Evolutionary conservation across 2,888 invertebrate species (phyloP).

Genomic region (Scaptomyza parva): DNA sequence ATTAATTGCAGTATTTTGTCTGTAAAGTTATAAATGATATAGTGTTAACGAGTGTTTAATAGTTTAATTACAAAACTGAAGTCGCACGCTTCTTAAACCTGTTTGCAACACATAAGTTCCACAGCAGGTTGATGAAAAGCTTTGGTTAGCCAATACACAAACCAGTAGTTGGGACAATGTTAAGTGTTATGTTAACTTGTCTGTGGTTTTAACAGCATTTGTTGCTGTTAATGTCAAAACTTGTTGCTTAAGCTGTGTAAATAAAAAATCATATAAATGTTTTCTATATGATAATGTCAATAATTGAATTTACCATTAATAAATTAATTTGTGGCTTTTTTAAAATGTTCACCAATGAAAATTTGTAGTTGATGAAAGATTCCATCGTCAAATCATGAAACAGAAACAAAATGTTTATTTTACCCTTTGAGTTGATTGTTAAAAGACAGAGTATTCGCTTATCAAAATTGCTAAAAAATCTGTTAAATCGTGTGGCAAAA

Average conservation of each 20-base stretch:
- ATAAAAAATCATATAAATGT: too few relatives aligned
- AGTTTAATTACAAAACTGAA: background rate
- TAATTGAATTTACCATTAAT: too few relatives aligned
- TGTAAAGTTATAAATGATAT: background rate
- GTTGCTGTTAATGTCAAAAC: background rate
- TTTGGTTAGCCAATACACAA: conserved; percentile 35
- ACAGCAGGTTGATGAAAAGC: conserved; percentile 37
- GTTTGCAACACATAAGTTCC: conserved; percentile 37
- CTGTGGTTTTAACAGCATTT: background rate
- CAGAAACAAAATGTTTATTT: background rate
- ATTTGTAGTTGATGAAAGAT: too few relatives aligned
- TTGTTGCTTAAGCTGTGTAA: too few relatives aligned
- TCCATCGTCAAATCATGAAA: background rate
- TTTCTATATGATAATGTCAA: too few relatives aligned
- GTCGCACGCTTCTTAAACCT: conserved; percentile 12
- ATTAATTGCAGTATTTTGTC: background rate
- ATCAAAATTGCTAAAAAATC: too few relatives aligned
- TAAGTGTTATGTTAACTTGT: background rate
- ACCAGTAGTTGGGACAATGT: conserved; percentile 49
- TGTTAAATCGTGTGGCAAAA: too few relatives aligned
- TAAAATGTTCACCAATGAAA: background rate
- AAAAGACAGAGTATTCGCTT: too few relatives aligned
- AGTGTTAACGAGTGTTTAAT: background rate
- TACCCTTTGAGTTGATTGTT: too few relatives aligned
- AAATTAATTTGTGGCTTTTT: too few relatives aligned